phyloP scores from a whole-genome alignment of 2,888 invertebrate species.

The Calliphora vomitoria region DNA sequence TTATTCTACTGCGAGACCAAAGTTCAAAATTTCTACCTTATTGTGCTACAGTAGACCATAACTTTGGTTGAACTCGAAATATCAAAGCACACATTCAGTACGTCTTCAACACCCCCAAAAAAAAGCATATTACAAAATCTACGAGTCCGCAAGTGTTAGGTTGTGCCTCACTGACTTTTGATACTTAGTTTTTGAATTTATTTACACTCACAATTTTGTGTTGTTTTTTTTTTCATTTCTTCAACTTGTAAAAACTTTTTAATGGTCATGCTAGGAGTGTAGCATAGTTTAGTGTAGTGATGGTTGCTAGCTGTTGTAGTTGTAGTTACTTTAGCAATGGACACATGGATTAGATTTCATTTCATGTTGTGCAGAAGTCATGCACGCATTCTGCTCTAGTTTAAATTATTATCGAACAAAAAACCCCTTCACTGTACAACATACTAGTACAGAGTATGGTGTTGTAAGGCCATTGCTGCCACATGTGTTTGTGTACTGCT shows the following conservation, averaged over 20 bases:
- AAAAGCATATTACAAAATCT: too few relatives aligned
- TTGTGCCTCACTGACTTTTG: slow-evolving; percentile 49
- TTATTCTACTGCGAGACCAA: too few relatives aligned
- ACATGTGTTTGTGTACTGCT: slow-evolving; percentile 10
- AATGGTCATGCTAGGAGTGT: slow-evolving; percentile 52
- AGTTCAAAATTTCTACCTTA: too few relatives aligned
- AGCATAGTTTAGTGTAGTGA: slow-evolving; percentile 4
- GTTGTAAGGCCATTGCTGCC: slow-evolving; percentile 29
- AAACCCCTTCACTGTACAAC: slow-evolving; percentile 45
- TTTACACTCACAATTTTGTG: slow-evolving; percentile 49
- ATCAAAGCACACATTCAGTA: too few relatives aligned
- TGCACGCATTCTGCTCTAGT: slow-evolving; percentile 68
- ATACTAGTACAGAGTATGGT: background rate
- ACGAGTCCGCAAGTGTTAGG: too few relatives aligned
- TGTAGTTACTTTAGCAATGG: slow-evolving; percentile 47
- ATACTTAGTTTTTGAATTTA: slow-evolving; percentile 22
- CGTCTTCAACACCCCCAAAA: too few relatives aligned
- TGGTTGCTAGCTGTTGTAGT: slow-evolving; percentile 20
- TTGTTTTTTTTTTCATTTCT: background rate
- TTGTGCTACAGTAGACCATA: too few relatives aligned
- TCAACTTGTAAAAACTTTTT: slow-evolving; percentile 34
- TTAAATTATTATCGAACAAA: slow-evolving; percentile 53
- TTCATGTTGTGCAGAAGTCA: slow-evolving; percentile 62
- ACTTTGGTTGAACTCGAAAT: too few relatives aligned
- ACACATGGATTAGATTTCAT: slow-evolving; percentile 68